phyloP scores from a whole-genome alignment of 2,888 invertebrate genomes.

The Parthenolecanium corni region DNA sequence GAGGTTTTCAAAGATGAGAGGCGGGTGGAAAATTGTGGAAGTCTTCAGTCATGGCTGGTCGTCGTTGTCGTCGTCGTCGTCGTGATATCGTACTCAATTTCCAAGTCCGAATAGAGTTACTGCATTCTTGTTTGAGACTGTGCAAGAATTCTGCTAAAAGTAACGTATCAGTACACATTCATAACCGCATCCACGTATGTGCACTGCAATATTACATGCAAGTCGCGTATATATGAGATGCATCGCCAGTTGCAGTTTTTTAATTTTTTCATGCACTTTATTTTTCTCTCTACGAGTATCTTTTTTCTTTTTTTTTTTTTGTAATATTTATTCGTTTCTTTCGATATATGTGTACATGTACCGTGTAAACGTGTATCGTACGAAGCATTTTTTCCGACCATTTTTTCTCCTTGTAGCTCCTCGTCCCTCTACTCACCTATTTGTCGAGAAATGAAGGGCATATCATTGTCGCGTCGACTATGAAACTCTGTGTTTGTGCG shows the following conservation, averaged over 20 bases:
- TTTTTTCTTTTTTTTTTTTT: too few species aligned
- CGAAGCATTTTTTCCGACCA: too few species aligned
- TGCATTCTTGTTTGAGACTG: not conserved
- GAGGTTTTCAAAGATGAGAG: too few species aligned
- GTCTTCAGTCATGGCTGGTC: too few species aligned
- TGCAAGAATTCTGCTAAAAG: not conserved
- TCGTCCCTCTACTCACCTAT: not conserved
- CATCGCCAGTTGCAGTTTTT: conserved; percentile 23
- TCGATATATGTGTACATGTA: too few species aligned
- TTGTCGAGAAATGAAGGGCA: not conserved
- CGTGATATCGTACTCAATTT: not conserved
- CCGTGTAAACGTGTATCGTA: too few species aligned
- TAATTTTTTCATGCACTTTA: too few species aligned
- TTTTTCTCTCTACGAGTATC: too few species aligned
- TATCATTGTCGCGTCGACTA: not conserved
- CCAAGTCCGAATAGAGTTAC: not conserved
- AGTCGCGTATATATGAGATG: conserved; percentile 25
- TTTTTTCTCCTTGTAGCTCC: not conserved
- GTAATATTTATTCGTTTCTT: too few species aligned
- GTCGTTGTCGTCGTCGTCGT: too few species aligned
- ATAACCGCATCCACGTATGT: not conserved
- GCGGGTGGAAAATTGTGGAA: too few species aligned
- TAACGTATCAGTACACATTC: not conserved
- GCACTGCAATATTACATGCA: conserved; percentile 13
- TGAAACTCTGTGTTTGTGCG: not conserved